phyloP scores from a whole-genome alignment of 2,797 vertebrate genomes.

The Rhinella marina region DNA sequence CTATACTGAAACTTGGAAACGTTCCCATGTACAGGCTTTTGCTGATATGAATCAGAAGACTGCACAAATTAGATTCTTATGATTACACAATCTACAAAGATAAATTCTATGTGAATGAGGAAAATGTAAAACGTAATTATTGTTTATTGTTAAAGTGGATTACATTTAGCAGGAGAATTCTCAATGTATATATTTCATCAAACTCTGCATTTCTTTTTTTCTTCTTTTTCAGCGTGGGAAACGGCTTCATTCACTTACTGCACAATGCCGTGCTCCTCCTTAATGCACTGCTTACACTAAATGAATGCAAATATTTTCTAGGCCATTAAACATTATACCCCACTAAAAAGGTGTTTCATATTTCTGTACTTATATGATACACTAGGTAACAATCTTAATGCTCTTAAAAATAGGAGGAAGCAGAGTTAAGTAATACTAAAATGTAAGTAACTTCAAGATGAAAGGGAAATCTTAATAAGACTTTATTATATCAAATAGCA shows the following conservation, averaged over 20 bases:
- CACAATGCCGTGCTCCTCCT: background rate
- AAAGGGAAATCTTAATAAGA: slow-evolving; percentile 21
- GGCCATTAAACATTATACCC: slow-evolving; percentile 40
- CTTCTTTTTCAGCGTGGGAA: slow-evolving; percentile 24
- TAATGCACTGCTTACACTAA: slow-evolving; percentile 36
- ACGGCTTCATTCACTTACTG: background rate
- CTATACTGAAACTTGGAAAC: background rate
- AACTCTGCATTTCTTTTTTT: slow-evolving; percentile 42
- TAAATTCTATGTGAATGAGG: slow-evolving; percentile 44
- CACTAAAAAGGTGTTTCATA: slow-evolving; percentile 46
- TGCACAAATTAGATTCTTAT: slow-evolving; percentile 49
- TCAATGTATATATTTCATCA: slow-evolving; percentile 37
- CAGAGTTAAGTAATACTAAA: slow-evolving; percentile 19
- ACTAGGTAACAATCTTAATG: slow-evolving; percentile 6
- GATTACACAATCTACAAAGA: slow-evolving; percentile 37
- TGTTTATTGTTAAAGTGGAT: slow-evolving; percentile 52
- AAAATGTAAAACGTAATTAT: slow-evolving; percentile 41
- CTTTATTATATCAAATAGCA: slow-evolving; percentile 5
- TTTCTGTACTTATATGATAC: slow-evolving; percentile 36
- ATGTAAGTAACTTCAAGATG: background rate
- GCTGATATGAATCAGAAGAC: slow-evolving; percentile 45
- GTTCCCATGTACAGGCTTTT: slow-evolving; percentile 27
- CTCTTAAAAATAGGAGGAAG: slow-evolving; percentile 19
- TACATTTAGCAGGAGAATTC: slow-evolving; percentile 49
- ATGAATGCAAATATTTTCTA: slow-evolving; percentile 45